phyloP scores from a whole-genome alignment of 2,113 vertebrate genomes.

The Dascyllus trimaculatus region DNA sequence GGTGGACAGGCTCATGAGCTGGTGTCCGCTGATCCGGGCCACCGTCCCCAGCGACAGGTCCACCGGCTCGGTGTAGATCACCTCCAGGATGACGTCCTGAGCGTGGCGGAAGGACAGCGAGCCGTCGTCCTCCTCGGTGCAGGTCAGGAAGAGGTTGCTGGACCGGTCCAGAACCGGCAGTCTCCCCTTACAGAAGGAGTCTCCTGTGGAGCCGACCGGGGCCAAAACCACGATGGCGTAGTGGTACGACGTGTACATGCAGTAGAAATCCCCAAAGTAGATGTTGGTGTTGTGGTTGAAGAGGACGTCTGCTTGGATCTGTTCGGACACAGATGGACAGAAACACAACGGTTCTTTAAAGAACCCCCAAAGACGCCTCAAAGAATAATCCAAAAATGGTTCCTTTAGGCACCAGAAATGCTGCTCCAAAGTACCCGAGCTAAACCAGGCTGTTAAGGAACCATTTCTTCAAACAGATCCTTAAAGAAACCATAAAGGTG shows the following conservation, averaged over 20 bases:
- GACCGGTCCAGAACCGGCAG: slow-evolving; percentile 91
- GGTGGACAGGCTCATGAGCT: slow-evolving; percentile 95
- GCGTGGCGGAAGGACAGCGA: slow-evolving; percentile 91
- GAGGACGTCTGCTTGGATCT: slow-evolving; percentile 87
- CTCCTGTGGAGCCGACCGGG: slow-evolving; percentile 90
- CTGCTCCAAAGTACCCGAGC: too few relatives aligned
- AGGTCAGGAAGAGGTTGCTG: slow-evolving; percentile 93
- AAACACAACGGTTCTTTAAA: too few relatives aligned
- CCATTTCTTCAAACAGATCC: too few relatives aligned
- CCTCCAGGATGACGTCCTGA: slow-evolving; percentile 96
- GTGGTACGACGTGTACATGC: slow-evolving; percentile 99
- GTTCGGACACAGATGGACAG: neutral
- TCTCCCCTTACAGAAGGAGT: slow-evolving; percentile 93
- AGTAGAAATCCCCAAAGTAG: slow-evolving; percentile 98
- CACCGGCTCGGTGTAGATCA: slow-evolving; percentile 96
- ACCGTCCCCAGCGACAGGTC: slow-evolving; percentile 90
- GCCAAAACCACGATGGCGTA: slow-evolving; percentile 94
- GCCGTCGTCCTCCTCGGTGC: slow-evolving; percentile 83
- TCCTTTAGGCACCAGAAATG: too few relatives aligned
- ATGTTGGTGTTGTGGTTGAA: slow-evolving; percentile 94
- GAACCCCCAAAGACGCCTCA: too few relatives aligned
- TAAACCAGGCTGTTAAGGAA: too few relatives aligned
- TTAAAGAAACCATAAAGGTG: too few relatives aligned
- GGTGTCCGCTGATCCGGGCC: slow-evolving; percentile 93
- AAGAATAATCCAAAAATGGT: too few relatives aligned